Percentiles rank a stretch among this genome's conserved stretches.
phyloP scores from a whole-genome alignment of 1,140 invertebrate genomes.

The Drosophila malerkotliana region DNA sequence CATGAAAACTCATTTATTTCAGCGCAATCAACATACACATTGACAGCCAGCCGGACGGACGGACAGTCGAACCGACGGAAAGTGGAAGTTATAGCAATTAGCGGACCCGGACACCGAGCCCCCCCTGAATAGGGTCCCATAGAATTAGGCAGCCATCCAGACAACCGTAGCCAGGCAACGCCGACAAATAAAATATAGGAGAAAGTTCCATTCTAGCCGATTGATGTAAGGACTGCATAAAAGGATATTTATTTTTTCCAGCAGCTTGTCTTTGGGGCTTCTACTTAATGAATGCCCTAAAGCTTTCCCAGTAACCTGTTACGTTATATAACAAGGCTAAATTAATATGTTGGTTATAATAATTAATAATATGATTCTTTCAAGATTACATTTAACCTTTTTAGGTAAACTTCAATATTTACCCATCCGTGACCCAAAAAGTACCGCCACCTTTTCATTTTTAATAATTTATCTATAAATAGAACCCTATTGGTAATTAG shows the following conservation, averaged over 20 bases:
- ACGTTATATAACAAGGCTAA: not conserved
- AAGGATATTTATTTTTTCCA: constrained; percentile 22
- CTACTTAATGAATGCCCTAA: not conserved
- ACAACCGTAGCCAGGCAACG: constrained; percentile 29
- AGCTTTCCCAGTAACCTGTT: not conserved
- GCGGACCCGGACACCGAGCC: constrained; percentile 1
- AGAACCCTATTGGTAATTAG: no score
- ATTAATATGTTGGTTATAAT: not conserved
- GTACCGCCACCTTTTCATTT: not conserved
- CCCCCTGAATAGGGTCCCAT: constrained; percentile 24
- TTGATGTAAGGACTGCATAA: constrained; percentile 11
- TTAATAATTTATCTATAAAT: not conserved
- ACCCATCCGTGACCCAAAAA: not conserved
- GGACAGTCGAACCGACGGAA: constrained; percentile 15
- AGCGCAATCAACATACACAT: constrained; percentile 35
- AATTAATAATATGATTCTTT: not conserved
- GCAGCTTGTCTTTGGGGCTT: not conserved
- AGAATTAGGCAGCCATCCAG: constrained; percentile 39
- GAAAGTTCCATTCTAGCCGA: constrained; percentile 15
- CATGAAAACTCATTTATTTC: constrained; percentile 64
- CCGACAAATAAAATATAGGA: not conserved
- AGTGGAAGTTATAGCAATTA: constrained; percentile 62
- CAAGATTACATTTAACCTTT: not conserved
- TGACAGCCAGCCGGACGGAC: not conserved
- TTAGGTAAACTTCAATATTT: not conserved